Evolutionary conservation across 2,113 vertebrate genomes (phyloP), one percentile per base, ranked within the genome.

Genomic region (Cinclus cinclus): DNA sequence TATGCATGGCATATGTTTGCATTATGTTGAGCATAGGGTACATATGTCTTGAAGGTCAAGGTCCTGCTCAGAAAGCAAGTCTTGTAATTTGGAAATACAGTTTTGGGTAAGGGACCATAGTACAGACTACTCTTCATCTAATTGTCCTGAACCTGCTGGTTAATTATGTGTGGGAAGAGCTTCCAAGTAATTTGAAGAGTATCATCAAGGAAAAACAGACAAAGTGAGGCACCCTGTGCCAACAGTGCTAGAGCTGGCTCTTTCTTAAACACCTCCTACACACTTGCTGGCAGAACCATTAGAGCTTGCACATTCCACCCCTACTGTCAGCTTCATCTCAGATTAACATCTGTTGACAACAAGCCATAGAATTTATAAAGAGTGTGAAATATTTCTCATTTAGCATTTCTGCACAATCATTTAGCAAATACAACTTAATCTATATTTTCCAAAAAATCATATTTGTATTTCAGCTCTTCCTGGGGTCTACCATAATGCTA

Each of bases 181-280:
- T 93, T 90, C 82, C 82, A 90, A 85, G 90, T 50, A 88, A 90
- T 86, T 83, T 95, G 55, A 83, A 90, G 53, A 83, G 46, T 69
- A 92, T 90, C 67, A 80, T 89, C 77, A 85, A 77, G 78, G 75
- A 89, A 92, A 85, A 88, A 35, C 13, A 90, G 68, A 83, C 15
- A 71, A 59, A 93, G 84, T 56, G 83, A 88, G 87, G 68, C 50
- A 77, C 17, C 12, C 35, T 60, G 44, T 90, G 87, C 87, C 93
- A 93, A 6, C 30, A 23, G 19, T 62, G 53, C 46, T 79, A 33
- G 79, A 77, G 50, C 27, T 91, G 63, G 55, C 47, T 95, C 73
- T 55, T 85, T 65, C 73, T 74, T 74, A 83, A 83, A 70, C 55
- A 85, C 56, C 71, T 88, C 88, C 90, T 58, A 83, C 83, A 64